These are phyloP conservation scores for Tolypeutes matacus DNA, from an alignment of 2,797 vertebrate genomes.

Conservation along the genomic window DNA sequence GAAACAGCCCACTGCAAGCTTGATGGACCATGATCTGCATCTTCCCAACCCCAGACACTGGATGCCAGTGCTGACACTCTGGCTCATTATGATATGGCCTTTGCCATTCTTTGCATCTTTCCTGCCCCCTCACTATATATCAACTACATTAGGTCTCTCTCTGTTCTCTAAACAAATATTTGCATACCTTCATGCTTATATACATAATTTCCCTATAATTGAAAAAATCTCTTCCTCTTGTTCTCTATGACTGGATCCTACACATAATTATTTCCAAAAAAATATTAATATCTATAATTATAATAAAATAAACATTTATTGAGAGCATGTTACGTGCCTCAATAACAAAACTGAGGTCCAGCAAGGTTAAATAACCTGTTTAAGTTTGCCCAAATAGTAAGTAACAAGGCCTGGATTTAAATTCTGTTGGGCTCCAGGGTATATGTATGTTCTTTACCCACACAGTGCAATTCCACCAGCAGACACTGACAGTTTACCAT, in stretches of 20 bases:
- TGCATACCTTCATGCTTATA: background rate
- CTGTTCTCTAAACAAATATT: background rate
- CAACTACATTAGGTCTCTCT: background rate
- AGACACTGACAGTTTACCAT: background rate
- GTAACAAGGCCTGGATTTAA: background rate
- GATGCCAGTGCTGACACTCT: background rate
- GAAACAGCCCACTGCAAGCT: background rate
- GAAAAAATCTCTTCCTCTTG: background rate
- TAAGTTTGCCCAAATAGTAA: background rate
- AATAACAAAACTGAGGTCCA: background rate
- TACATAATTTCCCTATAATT: background rate
- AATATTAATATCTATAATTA: background rate
- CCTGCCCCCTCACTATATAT: background rate
- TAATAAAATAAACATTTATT: background rate
- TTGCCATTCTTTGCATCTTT: background rate
- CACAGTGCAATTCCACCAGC: background rate
- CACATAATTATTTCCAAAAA: background rate
- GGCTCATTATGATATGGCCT: background rate
- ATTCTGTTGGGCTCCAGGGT: background rate
- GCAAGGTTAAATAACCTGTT: background rate
- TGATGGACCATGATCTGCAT: background rate
- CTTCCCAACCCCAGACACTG: background rate
- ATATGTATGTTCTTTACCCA: background rate
- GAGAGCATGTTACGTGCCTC: background rate
- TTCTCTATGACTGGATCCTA: background rate